These are phyloP conservation scores for Phaonia tiefii DNA, from an alignment of 2,888 invertebrate species.

Conservation along the genomic window DNA sequence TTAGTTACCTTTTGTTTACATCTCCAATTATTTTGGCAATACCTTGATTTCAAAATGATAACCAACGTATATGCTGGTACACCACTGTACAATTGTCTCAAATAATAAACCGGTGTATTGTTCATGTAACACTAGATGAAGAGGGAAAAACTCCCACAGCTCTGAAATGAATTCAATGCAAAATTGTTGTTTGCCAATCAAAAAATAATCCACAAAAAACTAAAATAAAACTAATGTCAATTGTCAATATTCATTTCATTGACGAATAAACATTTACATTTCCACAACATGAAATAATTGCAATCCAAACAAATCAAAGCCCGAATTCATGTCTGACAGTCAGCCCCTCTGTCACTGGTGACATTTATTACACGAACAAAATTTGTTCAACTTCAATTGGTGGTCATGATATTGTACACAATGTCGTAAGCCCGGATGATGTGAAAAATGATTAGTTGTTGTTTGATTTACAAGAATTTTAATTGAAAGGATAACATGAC, in stretches of 20 bases:
- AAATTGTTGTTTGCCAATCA: conserved; percentile 31
- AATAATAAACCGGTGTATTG: too few relatives aligned
- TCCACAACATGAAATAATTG: background rate
- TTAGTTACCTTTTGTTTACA: conserved; percentile 18
- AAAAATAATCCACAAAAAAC: background rate
- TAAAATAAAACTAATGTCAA: conserved; percentile 36
- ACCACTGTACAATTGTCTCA: too few relatives aligned
- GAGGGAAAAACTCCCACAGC: conserved; percentile 43
- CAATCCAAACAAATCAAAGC: conserved; percentile 31
- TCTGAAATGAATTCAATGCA: conserved; percentile 32
- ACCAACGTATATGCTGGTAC: conserved; percentile 1
- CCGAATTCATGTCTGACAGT: conserved; percentile 6
- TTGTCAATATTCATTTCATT: conserved; percentile 32
- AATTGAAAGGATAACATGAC: too few relatives aligned
- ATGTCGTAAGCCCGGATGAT: too few relatives aligned
- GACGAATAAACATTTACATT: too few relatives aligned
- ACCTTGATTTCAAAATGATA: conserved; percentile 26
- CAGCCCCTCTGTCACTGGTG: conserved; percentile 31
- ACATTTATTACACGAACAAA: conserved; percentile 44
- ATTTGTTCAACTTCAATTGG: conserved; percentile 41
- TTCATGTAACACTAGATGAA: too few relatives aligned
- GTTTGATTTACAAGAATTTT: too few relatives aligned
- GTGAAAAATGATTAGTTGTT: too few relatives aligned
- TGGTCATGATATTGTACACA: conserved; percentile 8
- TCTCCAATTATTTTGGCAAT: conserved; percentile 45